Evolutionary conservation across 2,113 vertebrate genomes (phyloP), one percentile per base, ranked within the genome.

Genomic region (Muscicapa adusta): DNA sequence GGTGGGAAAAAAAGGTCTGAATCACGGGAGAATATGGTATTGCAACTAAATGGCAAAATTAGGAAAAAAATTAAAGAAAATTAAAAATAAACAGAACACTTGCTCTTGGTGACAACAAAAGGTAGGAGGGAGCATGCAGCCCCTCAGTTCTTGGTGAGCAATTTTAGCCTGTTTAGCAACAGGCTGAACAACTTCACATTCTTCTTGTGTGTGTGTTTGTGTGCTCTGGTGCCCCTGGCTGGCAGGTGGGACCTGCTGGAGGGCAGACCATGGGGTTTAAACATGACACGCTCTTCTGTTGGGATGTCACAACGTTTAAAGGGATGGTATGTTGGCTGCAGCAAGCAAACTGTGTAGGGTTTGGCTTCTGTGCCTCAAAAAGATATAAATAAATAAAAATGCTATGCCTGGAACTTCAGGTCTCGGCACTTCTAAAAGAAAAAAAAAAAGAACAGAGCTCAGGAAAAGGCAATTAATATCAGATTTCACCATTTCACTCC

Each of bases 201-300:
- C 70, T 48, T 93, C 58, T 29, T 83, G 20, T 75, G 51, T 73
- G 66, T 84, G 34, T 85, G 82, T 51, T 83, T 57, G 81, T 89
- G 53, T 80, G 29, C 71, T 91, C 58, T 6, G 23, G 45, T 94
- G 63, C 56, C 5, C 54, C 73, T 18, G 28, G 23, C 60, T 89
- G 90, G 61, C 95, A 95, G 70, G 84, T 96, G 60, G 86, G 88
- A 77, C 85, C 88, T 86, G 48, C 80, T 95, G 74, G 71, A 75
- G 84, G 56, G 74, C 94, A 91, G 61, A 82, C 56, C 28, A 1
- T 34, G 50, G 54, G 19, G 54, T 88, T 66, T 80, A 47, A 72
- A 25, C n/a, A n/a, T 62, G 68, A 76, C 68, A 14, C 18, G 1
- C 56, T 88, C 23, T 80, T 78, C 56, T 95, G 42, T 86, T 61